Base-by-base conservation (phyloP, 2,113 vertebrate species). In the Cettia cetti region DNA sequence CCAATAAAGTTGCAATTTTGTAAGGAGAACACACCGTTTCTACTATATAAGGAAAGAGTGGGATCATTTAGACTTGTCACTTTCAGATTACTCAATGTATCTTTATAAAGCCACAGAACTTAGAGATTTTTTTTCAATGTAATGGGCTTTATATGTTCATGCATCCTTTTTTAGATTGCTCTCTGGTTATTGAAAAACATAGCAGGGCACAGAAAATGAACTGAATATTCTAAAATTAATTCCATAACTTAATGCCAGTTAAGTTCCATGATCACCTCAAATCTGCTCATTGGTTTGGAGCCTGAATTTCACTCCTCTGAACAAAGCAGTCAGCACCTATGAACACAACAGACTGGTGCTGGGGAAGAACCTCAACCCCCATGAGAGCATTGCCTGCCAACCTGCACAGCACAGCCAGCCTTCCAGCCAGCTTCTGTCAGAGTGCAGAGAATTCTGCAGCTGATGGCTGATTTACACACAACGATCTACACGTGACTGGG, bases 321-420 rank as follows among this genome's bases (percentile, higher is more conserved):
- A 3, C 21, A 44, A 49, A 60, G 70, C 11, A 3, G 52, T 80
- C 44, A 4, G 14, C 8, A 47, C 23, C 39, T 24, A 2, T 2
- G 0, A 54, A 33, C 12, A 1, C 8, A 28, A 1, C 0, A 1
- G 52, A 19, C 14, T 49, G 9, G 2, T 16, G 19, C 44, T 26
- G 42, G 28, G 23, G 44, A 44, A 63, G 26, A n/a, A 16, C 20
- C 30, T 44, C 54, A 39, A 1, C 19, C 0, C 28, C 22, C 31
- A n/a, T 5, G 2, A 15, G 10, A 17, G 8, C 28, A 0, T 0
- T 27, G n/a, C 21, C 15, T 33, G 4, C 5, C 2, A 11, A 7
- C 70, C 20, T 27, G 3, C 37, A 12, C 35, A 28, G 65, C 44
- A 49, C 44, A 11, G 2, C 18, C 54, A 40, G 22, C 27, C 5